Percentiles rank a stretch among this genome's conserved stretches.
These are phyloP conservation scores for Apamea epomidion DNA, from an alignment of 2,888 invertebrate genomes.

Conservation along the genomic window DNA sequence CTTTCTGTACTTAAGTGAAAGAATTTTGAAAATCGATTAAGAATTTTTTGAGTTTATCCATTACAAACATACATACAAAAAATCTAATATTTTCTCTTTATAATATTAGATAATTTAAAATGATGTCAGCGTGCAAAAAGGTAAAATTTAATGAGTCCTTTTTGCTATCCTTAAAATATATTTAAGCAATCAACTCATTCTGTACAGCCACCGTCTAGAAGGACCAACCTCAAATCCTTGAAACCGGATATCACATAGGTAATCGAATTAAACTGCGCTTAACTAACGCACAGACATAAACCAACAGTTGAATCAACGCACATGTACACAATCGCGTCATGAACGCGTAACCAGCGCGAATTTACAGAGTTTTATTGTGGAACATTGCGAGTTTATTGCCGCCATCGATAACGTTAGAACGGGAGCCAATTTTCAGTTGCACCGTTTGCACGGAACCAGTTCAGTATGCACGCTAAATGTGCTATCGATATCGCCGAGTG, in stretches of 20 bases:
- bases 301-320: slow-evolving; percentile 40
- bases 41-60: neutral
- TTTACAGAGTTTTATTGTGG: slow-evolving; percentile 61
- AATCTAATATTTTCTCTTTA: neutral
- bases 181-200: neutral
- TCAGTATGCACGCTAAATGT: slow-evolving; percentile 59
- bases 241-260: neutral
- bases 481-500: slow-evolving; percentile 58
- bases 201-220: neutral
- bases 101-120: neutral
- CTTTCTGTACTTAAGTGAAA: too few relatives aligned
- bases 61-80: neutral
- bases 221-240: neutral
- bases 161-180: neutral
- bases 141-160: neutral
- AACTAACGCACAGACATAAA: slow-evolving; percentile 4
- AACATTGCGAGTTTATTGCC: slow-evolving; percentile 66
- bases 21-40: neutral
- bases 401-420: slow-evolving; percentile 66
- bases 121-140: neutral
- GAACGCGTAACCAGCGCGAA: slow-evolving; percentile 52
- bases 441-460: slow-evolving; percentile 54
- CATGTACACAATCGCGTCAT: slow-evolving; percentile 39
- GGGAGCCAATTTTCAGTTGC: slow-evolving; percentile 67
- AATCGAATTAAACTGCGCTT: neutral